Conservation (phyloP, 2,888 invertebrate species). For the Exocentrus adspersus region DNA sequence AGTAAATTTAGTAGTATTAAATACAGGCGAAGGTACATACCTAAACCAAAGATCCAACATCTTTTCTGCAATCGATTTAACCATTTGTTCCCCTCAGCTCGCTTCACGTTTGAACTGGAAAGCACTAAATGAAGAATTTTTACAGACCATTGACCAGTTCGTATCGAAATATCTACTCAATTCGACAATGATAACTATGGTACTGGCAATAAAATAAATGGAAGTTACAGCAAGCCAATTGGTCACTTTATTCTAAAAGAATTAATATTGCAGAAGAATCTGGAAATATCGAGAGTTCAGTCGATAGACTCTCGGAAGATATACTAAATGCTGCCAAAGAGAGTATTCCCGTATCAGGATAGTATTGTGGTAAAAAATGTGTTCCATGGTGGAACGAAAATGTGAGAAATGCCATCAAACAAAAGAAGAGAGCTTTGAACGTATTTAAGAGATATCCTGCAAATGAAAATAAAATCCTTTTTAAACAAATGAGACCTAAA, state of each 20-base stretch:
- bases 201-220: not conserved
- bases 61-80: slow-evolving; percentile 13
- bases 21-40: slow-evolving; percentile 20
- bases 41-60: slow-evolving; percentile 17
- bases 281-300: not conserved
- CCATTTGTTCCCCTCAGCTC: slow-evolving; percentile 4
- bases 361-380: not conserved
- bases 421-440: not conserved
- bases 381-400: not conserved
- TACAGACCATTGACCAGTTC: slow-evolving; percentile 20
- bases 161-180: slow-evolving; percentile 11
- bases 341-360: not conserved
- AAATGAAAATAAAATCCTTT: not conserved
- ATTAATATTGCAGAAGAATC: not conserved
- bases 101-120: slow-evolving; percentile 8
- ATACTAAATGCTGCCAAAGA: not conserved
- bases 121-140: not conserved
- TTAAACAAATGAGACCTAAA: not conserved
- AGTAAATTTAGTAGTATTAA: slow-evolving; percentile 13
- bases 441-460: not conserved
- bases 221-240: not conserved
- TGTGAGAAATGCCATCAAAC: not conserved
- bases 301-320: not conserved
- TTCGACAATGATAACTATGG: too few species aligned
- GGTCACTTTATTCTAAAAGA: not conserved